phyloP scores from a whole-genome alignment of 2,797 vertebrate genomes.

The Rhabdomys pumilio region DNA sequence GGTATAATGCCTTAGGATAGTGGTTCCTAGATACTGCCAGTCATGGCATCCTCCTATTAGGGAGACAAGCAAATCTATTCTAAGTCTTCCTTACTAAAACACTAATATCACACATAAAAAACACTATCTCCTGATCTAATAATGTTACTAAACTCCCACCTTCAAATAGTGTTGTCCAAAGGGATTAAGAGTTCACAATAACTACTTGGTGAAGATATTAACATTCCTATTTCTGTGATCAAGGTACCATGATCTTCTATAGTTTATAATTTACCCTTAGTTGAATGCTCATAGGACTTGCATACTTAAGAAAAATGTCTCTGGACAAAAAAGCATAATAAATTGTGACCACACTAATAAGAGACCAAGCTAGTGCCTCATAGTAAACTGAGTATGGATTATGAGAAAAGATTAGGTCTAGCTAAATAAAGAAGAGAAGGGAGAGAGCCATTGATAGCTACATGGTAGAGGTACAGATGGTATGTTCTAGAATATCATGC shows the following conservation, averaged over 20 bases:
- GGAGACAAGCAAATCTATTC: background rate
- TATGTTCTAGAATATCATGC: background rate
- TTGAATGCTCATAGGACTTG: background rate
- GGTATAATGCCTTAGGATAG: background rate
- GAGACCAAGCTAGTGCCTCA: background rate
- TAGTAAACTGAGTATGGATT: background rate
- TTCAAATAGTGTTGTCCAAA: background rate
- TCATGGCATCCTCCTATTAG: background rate
- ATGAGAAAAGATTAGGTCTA: background rate
- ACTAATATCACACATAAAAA: background rate
- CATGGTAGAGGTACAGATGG: background rate
- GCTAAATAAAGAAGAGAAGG: background rate
- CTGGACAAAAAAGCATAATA: background rate
- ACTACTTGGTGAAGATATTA: background rate
- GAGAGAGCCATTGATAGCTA: background rate
- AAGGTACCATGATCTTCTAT: background rate
- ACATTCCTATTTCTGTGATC: background rate
- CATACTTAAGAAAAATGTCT: background rate
- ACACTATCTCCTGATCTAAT: background rate
- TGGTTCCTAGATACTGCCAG: background rate
- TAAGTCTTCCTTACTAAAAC: background rate
- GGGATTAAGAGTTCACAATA: background rate
- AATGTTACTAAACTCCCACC: background rate
- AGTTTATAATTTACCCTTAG: background rate
- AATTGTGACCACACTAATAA: background rate